Conservation (phyloP, 1,140 invertebrate species). For the Meteorus sp. region DNA sequence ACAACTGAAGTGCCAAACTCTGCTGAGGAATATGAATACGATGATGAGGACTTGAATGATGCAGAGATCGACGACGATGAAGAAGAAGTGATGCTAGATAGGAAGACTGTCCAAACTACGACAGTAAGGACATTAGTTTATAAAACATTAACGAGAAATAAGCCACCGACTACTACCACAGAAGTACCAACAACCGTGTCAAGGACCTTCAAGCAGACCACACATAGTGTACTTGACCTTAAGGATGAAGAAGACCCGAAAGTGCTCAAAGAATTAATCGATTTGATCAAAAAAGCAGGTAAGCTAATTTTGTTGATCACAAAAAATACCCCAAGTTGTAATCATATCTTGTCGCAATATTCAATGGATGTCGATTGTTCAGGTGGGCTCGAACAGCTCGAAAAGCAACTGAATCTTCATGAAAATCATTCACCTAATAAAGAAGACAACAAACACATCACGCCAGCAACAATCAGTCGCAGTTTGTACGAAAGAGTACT, state of each 20-base stretch:
- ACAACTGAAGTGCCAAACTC: slow-evolving; percentile 49
- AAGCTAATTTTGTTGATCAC: slow-evolving; percentile 29
- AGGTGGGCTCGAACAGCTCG: slow-evolving; percentile 79
- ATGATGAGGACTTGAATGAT: slow-evolving; percentile 66
- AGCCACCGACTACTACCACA: slow-evolving; percentile 36
- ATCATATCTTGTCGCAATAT: neutral
- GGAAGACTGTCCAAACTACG: slow-evolving; percentile 37
- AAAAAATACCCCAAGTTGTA: no score
- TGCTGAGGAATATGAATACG: slow-evolving; percentile 63
- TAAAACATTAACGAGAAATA: slow-evolving; percentile 52
- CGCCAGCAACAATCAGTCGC: slow-evolving; percentile 69
- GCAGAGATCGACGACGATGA: slow-evolving; percentile 49
- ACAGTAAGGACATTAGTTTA: slow-evolving; percentile 48
- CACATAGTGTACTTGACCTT: slow-evolving; percentile 19
- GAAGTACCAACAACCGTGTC: slow-evolving; percentile 22
- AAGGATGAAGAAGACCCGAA: slow-evolving; percentile 74
- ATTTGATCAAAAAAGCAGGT: slow-evolving; percentile 80
- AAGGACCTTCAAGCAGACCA: slow-evolving; percentile 17
- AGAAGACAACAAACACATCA: slow-evolving; percentile 38
- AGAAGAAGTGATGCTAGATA: slow-evolving; percentile 39
- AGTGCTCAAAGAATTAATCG: slow-evolving; percentile 82
- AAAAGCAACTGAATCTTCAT: slow-evolving; percentile 71
- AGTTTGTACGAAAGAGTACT: slow-evolving; percentile 74
- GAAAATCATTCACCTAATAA: slow-evolving; percentile 52
- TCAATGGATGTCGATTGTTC: slow-evolving; percentile 19